Percentiles rank a stretch among this genome's conserved stretches.
phyloP scores from a whole-genome alignment of 1,140 invertebrate species.

The Drosophila bipectinata region DNA sequence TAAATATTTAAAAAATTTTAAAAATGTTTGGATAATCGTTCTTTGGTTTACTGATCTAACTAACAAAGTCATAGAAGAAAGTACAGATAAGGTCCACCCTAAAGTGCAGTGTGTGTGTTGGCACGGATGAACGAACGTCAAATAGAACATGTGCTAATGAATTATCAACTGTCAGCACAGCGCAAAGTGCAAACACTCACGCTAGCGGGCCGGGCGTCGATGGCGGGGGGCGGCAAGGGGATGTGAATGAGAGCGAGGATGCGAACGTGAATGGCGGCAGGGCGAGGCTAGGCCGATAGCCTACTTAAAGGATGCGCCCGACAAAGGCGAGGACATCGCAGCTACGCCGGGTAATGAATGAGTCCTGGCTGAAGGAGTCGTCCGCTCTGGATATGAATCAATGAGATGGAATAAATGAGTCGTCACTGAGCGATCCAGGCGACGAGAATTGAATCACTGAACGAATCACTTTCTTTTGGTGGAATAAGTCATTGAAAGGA shows the following conservation, averaged over 20 bases:
- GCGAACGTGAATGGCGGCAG: background rate
- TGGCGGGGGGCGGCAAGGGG: background rate
- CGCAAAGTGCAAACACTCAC: conserved; percentile 75
- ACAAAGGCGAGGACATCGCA: conserved; percentile 43
- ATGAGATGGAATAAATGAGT: background rate
- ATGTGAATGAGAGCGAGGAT: background rate
- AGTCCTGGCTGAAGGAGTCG: conserved; percentile 12
- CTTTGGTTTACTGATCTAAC: background rate
- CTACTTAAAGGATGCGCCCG: conserved; percentile 48
- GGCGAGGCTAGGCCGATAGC: conserved; percentile 21
- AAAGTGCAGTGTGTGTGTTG: conserved; percentile 29
- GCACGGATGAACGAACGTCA: conserved; percentile 79
- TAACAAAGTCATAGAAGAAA: too few species aligned
- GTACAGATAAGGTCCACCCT: conserved; percentile 20
- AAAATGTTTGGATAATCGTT: background rate
- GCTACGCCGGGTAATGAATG: conserved; percentile 40
- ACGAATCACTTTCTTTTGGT: background rate
- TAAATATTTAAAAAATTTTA: too few species aligned
- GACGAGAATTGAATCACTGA: background rate
- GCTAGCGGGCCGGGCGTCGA: conserved; percentile 20
- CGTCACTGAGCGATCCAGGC: background rate
- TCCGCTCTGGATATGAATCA: conserved; percentile 3
- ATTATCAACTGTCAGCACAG: conserved; percentile 77
- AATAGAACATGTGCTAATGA: conserved; percentile 81
- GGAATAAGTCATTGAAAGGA: background rate